A percentile compares a stretch with the other conserved stretches of the same genome.
Evolutionary conservation across 1,140 invertebrate genomes (phyloP).

Genomic region (Diabrotica undecimpunctata): DNA sequence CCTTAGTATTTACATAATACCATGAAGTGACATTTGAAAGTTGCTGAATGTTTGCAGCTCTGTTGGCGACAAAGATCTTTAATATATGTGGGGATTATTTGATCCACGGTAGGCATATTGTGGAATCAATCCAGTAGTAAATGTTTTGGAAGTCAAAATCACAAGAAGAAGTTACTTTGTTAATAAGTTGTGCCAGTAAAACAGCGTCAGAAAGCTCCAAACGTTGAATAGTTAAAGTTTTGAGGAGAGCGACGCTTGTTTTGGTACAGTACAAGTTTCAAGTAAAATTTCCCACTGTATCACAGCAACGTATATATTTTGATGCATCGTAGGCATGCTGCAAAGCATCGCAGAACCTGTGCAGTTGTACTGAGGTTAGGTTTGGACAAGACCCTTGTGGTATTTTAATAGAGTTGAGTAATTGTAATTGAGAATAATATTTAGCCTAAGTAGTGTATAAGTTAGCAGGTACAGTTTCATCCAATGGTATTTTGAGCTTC

Average conservation of each 20-base stretch:
- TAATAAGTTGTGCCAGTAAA: constrained; percentile 13
- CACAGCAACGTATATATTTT: constrained; percentile 34
- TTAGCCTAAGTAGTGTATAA: no score
- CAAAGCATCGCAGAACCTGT: constrained; percentile 46
- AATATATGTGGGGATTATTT: background rate
- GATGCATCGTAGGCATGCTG: constrained; percentile 41
- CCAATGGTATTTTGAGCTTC: no score
- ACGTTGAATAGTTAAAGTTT: constrained; percentile 24
- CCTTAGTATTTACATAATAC: no score
- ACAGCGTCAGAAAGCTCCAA: constrained; percentile 24
- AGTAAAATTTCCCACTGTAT: constrained; percentile 13
- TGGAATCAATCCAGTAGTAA: constrained; percentile 18
- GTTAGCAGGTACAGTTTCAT: no score
- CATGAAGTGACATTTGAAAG: no score
- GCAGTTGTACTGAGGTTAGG: constrained; percentile 27
- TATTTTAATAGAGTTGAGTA: constrained; percentile 17
- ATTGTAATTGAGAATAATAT: no score
- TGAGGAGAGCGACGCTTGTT: constrained; percentile 47
- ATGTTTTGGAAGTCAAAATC: background rate
- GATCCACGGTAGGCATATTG: constrained; percentile 24
- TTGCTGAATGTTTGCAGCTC: no score
- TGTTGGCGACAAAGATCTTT: no score
- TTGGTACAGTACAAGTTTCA: constrained; percentile 44
- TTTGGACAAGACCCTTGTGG: constrained; percentile 11
- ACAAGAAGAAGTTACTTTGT: background rate